These are phyloP conservation scores for Hirtodrosophila histrioides DNA, from an alignment of 2,888 invertebrate genomes.

Conservation along the genomic window DNA sequence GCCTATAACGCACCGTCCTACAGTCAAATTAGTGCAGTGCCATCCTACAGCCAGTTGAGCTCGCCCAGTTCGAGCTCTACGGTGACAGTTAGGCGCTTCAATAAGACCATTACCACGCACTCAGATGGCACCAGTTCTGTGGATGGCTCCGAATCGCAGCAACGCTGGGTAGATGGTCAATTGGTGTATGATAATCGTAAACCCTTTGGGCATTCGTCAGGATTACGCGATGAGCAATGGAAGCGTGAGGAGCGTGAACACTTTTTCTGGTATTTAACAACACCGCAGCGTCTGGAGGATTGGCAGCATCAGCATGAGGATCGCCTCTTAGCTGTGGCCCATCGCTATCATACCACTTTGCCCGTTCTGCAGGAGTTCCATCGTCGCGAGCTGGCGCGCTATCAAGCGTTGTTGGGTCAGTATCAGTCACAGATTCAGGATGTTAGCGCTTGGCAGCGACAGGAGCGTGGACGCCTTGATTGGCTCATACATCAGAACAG, in stretches of 20 bases:
- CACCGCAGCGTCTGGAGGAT: conserved; percentile 70
- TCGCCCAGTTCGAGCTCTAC: conserved; percentile 54
- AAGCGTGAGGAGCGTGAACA: conserved; percentile 83
- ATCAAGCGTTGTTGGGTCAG: conserved; percentile 70
- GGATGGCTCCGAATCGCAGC: conserved; percentile 77
- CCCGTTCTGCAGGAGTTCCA: conserved; percentile 81
- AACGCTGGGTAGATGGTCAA: conserved; percentile 81
- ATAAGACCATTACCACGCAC: conserved; percentile 76
- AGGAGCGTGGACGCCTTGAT: conserved; percentile 80
- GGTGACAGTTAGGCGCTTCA: conserved; percentile 73
- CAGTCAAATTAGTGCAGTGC: conserved; percentile 20
- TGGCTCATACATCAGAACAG: conserved; percentile 83
- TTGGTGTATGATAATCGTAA: conserved; percentile 76
- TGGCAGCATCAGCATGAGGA: conserved; percentile 83
- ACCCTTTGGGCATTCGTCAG: conserved; percentile 78
- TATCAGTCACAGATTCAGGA: conserved; percentile 74
- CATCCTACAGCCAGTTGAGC: conserved; percentile 47
- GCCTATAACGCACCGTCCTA: conserved; percentile 19
- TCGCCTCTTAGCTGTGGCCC: conserved; percentile 74
- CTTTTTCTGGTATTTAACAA: conserved; percentile 81
- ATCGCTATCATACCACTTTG: conserved; percentile 72
- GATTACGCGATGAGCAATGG: conserved; percentile 81
- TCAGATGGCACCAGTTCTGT: conserved; percentile 77
- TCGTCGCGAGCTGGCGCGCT: conserved; percentile 79
- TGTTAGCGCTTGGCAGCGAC: conserved; percentile 74